Evolutionary conservation across 2,797 vertebrate genomes (phyloP).

Genomic region (Dromococcyx pavoninus): DNA sequence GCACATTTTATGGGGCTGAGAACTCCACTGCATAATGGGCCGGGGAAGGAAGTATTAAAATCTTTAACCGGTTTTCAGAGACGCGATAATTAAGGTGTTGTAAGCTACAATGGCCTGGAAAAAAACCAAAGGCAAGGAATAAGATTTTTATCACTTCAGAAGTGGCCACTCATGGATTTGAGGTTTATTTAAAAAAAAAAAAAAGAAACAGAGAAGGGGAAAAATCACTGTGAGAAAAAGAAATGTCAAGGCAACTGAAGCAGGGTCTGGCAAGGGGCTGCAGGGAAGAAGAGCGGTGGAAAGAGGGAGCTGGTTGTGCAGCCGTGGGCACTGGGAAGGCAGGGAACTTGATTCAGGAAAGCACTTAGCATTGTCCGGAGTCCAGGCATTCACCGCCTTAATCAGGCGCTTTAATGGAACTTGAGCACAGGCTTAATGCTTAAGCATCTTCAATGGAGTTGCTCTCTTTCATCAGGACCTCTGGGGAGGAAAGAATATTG

Average conservation of each 20-base stretch:
- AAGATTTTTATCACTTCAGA: slow-evolving; percentile 19
- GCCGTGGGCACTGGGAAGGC: background rate
- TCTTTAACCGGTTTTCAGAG: slow-evolving; percentile 53
- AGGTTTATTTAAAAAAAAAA: background rate
- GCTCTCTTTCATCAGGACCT: background rate
- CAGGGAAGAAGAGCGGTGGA: background rate
- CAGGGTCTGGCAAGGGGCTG: background rate
- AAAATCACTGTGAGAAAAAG: background rate
- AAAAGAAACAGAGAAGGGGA: background rate
- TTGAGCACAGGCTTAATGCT: background rate
- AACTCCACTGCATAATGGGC: background rate
- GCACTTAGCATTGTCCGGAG: background rate
- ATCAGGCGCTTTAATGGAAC: background rate
- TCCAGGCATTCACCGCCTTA: background rate
- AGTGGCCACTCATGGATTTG: slow-evolving; percentile 7
- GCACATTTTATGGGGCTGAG: slow-evolving; percentile 27
- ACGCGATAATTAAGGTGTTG: slow-evolving; percentile 47
- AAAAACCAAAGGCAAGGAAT: background rate
- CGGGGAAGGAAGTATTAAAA: slow-evolving; percentile 63
- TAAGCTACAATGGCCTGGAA: slow-evolving; percentile 21
- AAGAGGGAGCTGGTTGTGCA: background rate
- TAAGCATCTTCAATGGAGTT: background rate
- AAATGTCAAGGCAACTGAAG: background rate
- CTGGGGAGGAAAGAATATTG: background rate
- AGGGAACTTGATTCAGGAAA: background rate